Evolutionary conservation across 2,797 vertebrate species (phyloP), one percentile per base, ranked within the genome.

Genomic region (Hyperoplus lanceolatus): DNA sequence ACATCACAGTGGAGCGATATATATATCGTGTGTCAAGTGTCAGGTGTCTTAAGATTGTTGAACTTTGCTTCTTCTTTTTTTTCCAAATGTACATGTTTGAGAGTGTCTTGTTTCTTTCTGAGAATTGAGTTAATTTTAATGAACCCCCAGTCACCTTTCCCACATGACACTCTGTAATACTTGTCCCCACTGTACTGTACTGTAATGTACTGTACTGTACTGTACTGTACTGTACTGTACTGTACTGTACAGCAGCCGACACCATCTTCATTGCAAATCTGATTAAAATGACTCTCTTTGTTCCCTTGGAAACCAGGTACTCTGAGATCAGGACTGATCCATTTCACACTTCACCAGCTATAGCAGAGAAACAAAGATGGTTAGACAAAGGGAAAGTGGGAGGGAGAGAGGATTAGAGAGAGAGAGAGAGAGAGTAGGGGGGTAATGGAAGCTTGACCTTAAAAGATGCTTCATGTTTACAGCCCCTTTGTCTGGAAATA

Each of bases 241-340:
- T 29, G 29, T 21, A 21, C 75, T 78, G 60, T 60, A 70, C 63
- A 46, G 60, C 75, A 70, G 64, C 68, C 49, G 63, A 59, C 64
- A 77, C 72, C 80, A 57, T 87, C 73, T 77, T 82, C 77, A 48
- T 77, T 75, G 78, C 88, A 89, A 86, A 92, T 91, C 75, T 79
- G 83, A 87, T 86, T 91, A 85, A 85, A 82, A 89, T 84, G 79
- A 86, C 87, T 90, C 86, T 82, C 73, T 73, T 77, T 82, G 94
- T 95, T 95, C 92, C 95, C 93, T 91, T 94, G 94, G 94, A 93
- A 96, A 95, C 95, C 90, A 93, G 92, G 90, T 93, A 87, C 88
- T 91, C 79, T 63, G 90, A 91, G 89, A 94, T 95, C 87, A 89
- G 92, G 84, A 91, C 89, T 91, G 93, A 94, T 95, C 93, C 81